These are phyloP conservation scores for Aethes cnicana DNA, from an alignment of 2,888 invertebrate genomes.

Conservation along the genomic window DNA sequence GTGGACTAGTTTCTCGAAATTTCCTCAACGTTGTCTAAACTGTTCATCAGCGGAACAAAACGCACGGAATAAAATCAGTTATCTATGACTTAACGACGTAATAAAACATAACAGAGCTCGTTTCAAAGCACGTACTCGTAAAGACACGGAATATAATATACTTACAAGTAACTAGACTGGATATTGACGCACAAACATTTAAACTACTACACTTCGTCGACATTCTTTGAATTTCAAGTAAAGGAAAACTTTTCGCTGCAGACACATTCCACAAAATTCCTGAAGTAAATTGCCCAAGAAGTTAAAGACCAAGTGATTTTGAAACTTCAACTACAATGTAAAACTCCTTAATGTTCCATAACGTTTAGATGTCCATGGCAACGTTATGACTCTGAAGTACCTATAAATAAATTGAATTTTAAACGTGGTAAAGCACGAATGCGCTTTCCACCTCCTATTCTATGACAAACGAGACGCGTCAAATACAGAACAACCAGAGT, in stretches of 20 bases:
- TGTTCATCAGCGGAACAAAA: conserved; percentile 28
- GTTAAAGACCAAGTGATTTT: no score
- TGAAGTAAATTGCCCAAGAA: no score
- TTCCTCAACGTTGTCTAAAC: conserved; percentile 21
- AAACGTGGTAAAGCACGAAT: no score
- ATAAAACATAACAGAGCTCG: conserved; percentile 24
- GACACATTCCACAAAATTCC: no score
- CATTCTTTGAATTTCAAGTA: no score
- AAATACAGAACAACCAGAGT: conserved; percentile 43
- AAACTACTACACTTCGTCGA: no score
- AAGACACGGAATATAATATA: conserved; percentile 8
- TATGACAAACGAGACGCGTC: conserved; percentile 41
- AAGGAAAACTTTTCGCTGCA: no score
- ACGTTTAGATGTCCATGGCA: no score
- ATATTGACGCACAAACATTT: not conserved
- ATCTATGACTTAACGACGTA: conserved; percentile 25
- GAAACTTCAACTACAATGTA: no score
- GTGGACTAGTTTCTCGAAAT: not conserved
- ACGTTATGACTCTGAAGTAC: no score
- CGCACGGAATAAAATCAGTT: conserved; percentile 26
- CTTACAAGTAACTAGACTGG: not conserved
- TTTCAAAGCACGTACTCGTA: conserved; percentile 18
- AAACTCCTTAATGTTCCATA: no score
- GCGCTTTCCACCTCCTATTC: not conserved
- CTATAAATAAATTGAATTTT: no score